Base-by-base conservation (phyloP, 2,888 invertebrate species). In the Buathra laborator region DNA sequence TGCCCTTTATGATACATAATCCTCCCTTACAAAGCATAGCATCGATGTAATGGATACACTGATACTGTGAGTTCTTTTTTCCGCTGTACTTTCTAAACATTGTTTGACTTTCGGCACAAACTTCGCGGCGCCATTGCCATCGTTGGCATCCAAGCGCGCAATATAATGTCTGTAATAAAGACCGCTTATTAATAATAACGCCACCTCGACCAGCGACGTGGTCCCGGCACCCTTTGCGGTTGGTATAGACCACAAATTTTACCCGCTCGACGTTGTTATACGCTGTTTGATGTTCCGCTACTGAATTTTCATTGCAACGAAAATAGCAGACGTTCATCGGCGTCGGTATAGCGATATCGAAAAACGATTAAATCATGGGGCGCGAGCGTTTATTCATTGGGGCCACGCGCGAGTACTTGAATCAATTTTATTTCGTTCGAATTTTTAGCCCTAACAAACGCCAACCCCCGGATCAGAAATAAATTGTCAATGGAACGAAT, bases 101-200 rank as follows among this genome's bases (percentile, higher is more conserved):
- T 48, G n/a, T 67, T 66, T 76, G 19, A 3, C 44, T 53, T 51
- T 9, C 51, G 66, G 53, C 53, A 56, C n/a, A 76, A 24, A 6
- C 19, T 66, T 37, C 24, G 46, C 51, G 53, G 19, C 46, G 66
- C 37, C 29, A 76, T 53, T 24, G 51, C 1, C 51, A 51, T 46
- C 32, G 29, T 37, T 29, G 32, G 48, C 62, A 32, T 37, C 44
- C 46, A 51, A 68, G 46, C 29, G 43, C 46, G 68, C 56, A 67
- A 56, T 46, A 46, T 68, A 44, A 68, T 68, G 77, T 68, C 46
- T 78, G 56, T 78, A 48, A 68, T 66, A 62, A 68, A 68, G 44
- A 56, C 59, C 59, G 68, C 59, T 78, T 78, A 68, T 48, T 68
- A 68, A 78, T 68, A 68, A 68, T 71, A 70, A 59, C 48, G 5